Base-by-base conservation (phyloP, 1,140 invertebrate species). In the Gonioctena quinquepunctata region DNA sequence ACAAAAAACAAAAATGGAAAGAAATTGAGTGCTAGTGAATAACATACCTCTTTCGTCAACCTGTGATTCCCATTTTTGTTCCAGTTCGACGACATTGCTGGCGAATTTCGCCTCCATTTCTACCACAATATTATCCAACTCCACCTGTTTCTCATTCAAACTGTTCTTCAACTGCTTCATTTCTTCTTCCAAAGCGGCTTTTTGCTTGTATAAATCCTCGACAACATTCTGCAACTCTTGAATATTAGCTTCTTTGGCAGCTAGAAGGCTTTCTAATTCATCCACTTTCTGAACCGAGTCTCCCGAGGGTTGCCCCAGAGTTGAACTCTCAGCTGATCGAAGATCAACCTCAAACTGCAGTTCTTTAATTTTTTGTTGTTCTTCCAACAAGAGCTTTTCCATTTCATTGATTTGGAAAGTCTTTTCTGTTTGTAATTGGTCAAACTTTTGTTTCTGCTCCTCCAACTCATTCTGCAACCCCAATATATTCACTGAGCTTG, bases 1-100 rank as follows among this genome's bases (percentile, higher is more conserved):
- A 42, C 0, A 0, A 0, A 42, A 42, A 42, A 42, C n/a, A 42
- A 0, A 42, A 42, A 13, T 42, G 33, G 1, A 42, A 42, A 42
- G n/a, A 42, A 6, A 2, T 42, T n/a, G 11, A 2, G 2, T 42
- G 33, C 3, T 42, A n/a, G n/a, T n/a, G 7, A 42, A 42, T 42
- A 42, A 42, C n/a, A 13, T 21, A 27, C 72, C 75, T 28, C 76
- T 83, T 76, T 90, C 88, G 77, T 90, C 89, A 48, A 90, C 85
- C 61, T 86, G 82, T 49, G 83, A 68, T 61, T 83, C 76, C 86
- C 86, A 87, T 59, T 84, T 77, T 71, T 78, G 59, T 18, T 72
- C 70, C 27, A 81, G 21, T 28, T 74, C 69, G 19, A 67, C 63
- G 3, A 69, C 42, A 3, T 57, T 65, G n/a, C 25, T 56, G 8